Conservation (phyloP, 2,797 vertebrate species). For the Takifugu rubripes region DNA sequence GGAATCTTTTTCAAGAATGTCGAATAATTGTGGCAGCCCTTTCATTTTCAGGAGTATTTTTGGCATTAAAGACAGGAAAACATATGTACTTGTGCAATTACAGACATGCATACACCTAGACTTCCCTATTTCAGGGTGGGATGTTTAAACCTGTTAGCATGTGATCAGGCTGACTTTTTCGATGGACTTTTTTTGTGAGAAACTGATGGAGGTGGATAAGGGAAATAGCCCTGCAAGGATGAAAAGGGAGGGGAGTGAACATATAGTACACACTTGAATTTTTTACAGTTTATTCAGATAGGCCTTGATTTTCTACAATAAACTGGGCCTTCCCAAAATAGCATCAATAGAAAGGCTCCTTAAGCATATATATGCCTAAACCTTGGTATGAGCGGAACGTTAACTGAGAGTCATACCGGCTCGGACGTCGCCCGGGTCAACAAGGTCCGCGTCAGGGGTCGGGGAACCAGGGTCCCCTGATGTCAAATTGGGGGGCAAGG, state of each 20-base stretch:
- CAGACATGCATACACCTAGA: not conserved
- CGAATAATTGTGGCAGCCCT: slow-evolving; percentile 7
- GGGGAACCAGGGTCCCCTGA: no score
- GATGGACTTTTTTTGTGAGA: slow-evolving; percentile 57
- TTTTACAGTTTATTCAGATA: slow-evolving; percentile 41
- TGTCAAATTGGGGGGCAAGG: no score
- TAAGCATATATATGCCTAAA: no score
- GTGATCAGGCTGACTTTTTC: slow-evolving; percentile 58
- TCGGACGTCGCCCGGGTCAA: no score
- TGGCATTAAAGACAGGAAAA: slow-evolving; percentile 20
- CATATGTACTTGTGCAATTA: slow-evolving; percentile 8
- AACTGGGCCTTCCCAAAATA: no score
- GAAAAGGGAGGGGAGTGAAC: slow-evolving; percentile 53
- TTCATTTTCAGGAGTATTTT: slow-evolving; percentile 23
- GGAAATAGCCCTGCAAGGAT: slow-evolving; percentile 58
- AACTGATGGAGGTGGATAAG: slow-evolving; percentile 63
- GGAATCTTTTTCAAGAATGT: slow-evolving; percentile 21
- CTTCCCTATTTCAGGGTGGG: slow-evolving; percentile 27
- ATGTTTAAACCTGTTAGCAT: slow-evolving; percentile 52
- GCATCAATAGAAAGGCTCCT: no score
- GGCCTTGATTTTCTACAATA: slow-evolving; percentile 50
- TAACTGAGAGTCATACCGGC: no score
- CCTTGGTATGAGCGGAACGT: no score
- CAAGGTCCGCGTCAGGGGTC: no score
- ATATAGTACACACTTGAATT: slow-evolving; percentile 36